Conservation (phyloP, 1,140 invertebrate species). For the Cyrtorhinus lividipennis region DNA sequence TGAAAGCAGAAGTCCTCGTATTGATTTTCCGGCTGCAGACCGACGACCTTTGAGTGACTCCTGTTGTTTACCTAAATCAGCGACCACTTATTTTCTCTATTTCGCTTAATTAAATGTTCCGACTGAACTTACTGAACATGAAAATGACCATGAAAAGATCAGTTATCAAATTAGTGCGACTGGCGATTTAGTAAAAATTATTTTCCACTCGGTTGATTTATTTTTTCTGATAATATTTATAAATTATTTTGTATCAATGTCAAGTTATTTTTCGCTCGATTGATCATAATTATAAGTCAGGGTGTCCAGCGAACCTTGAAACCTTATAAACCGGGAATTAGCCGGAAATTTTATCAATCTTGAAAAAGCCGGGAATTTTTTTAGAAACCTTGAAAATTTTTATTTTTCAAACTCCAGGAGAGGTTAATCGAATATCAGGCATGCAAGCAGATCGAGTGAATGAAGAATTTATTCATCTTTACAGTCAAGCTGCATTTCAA, state of each 20-base stretch:
- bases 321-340: too few relatives aligned
- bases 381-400: too few relatives aligned
- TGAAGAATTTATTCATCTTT: background rate
- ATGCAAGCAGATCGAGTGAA: too few relatives aligned
- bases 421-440: too few relatives aligned
- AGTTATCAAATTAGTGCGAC: background rate
- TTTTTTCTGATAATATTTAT: background rate
- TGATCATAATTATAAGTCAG: background rate
- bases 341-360: too few relatives aligned
- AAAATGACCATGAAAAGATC: background rate
- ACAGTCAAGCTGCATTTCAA: too few relatives aligned
- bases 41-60: background rate
- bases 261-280: background rate
- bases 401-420: too few relatives aligned
- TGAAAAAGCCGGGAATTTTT: too few relatives aligned
- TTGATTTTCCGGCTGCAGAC: background rate
- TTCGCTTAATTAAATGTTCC: background rate
- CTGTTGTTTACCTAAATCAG: background rate
- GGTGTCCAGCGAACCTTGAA: too few relatives aligned
- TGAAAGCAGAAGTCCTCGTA: too few relatives aligned
- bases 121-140: background rate
- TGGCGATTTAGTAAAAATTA: background rate
- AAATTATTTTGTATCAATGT: background rate
- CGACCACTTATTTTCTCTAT: background rate
- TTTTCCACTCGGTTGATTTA: background rate